Conservation (phyloP, 2,888 invertebrate genomes). For the Drosophila lutescens region DNA sequence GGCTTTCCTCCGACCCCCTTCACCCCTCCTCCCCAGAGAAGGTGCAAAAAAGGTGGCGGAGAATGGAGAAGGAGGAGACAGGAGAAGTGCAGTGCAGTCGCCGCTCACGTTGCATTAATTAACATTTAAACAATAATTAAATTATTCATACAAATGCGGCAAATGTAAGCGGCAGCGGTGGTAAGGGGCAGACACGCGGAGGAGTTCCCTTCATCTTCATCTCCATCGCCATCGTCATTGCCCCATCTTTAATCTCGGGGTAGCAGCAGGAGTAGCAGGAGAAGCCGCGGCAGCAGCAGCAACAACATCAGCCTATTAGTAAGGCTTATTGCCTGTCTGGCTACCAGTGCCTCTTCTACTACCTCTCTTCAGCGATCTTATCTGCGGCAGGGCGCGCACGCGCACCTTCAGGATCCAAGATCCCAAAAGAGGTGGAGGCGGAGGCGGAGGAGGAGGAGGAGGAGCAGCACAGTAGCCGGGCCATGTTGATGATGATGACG, state of each 20-base stretch:
- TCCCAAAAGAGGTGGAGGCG: constrained; percentile 24
- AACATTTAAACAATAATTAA: constrained; percentile 84
- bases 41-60: constrained; percentile 49
- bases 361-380: constrained; percentile 54
- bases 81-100: constrained; percentile 47
- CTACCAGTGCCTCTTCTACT: constrained; percentile 10
- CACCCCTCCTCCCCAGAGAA: constrained; percentile 1
- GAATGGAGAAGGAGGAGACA: constrained; percentile 32
- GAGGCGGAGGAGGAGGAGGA: constrained; percentile 20
- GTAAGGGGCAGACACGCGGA: constrained; percentile 8
- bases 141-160: constrained; percentile 82
- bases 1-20: constrained; percentile 15
- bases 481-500: constrained; percentile 34
- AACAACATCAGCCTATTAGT: constrained; percentile 72
- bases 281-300: not conserved
- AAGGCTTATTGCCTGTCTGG: constrained; percentile 71
- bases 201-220: constrained; percentile 41
- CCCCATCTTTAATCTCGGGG: constrained; percentile 42
- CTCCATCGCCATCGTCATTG: constrained; percentile 30
- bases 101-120: constrained; percentile 79
- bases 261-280: not conserved
- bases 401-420: constrained; percentile 54
- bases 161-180: constrained; percentile 48
- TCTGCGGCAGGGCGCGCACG: constrained; percentile 70
- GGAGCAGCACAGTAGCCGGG: constrained; percentile 47